These are phyloP conservation scores for Crocidura indochinensis DNA, from an alignment of 2,797 vertebrate species.

Conservation along the genomic window DNA sequence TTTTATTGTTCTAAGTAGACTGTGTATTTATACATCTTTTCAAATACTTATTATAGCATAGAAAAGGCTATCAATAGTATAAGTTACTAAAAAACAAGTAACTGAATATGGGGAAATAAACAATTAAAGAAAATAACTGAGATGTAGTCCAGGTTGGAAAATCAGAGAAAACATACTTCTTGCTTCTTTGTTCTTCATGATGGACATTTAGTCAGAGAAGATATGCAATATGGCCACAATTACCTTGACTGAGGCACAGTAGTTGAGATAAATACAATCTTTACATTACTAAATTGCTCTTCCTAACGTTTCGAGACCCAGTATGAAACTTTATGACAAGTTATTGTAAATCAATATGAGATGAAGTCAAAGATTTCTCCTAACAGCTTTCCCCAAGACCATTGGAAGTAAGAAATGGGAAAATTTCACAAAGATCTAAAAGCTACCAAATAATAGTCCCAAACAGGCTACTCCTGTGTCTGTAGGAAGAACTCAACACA, in stretches of 20 bases:
- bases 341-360: constrained; percentile 29
- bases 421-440: constrained; percentile 32
- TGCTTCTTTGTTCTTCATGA: constrained; percentile 47
- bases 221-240: not conserved
- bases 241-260: not conserved
- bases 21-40: too few species aligned
- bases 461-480: not conserved
- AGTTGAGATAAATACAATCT: not conserved
- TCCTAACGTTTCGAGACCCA: not conserved
- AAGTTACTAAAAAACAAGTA: constrained; percentile 31
- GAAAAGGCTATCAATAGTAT: constrained; percentile 60
- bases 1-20: too few species aligned
- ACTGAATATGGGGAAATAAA: constrained; percentile 32
- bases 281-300: not conserved
- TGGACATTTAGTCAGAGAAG: not conserved
- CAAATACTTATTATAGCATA: constrained; percentile 44
- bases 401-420: not conserved
- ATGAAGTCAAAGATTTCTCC: constrained; percentile 32
- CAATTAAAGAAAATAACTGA: not conserved
- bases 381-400: not conserved
- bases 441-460: not conserved
- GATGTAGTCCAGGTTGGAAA: not conserved
- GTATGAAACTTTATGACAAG: not conserved
- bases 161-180: not conserved
- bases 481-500: not conserved